A percentile compares a stretch with the other conserved stretches of the same genome.
Conservation (phyloP, 2,888 invertebrate genomes). For the Agrochola circellaris region DNA sequence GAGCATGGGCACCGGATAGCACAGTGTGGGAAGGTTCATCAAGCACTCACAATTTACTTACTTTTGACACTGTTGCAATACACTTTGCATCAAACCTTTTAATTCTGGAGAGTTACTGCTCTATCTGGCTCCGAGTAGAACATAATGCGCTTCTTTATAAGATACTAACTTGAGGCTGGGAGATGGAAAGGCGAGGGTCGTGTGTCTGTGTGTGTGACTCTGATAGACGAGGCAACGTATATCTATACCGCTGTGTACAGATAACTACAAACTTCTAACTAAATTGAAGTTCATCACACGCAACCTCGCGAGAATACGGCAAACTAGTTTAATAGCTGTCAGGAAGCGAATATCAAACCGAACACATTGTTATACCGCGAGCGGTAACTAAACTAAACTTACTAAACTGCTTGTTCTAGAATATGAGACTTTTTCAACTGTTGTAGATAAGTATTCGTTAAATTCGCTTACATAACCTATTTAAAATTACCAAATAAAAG, state of each 20-base stretch:
- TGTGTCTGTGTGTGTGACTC: neutral
- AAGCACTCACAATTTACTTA: too few species aligned
- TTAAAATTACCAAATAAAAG: neutral
- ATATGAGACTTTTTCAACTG: neutral
- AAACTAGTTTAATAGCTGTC: slow-evolving; percentile 29
- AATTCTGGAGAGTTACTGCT: neutral
- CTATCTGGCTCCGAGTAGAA: neutral
- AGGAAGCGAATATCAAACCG: slow-evolving; percentile 12
- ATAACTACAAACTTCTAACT: slow-evolving; percentile 18
- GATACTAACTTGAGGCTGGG: neutral
- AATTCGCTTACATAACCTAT: neutral
- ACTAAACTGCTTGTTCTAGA: slow-evolving; percentile 4
- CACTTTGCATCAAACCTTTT: too few species aligned
- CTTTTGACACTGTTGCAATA: too few species aligned
- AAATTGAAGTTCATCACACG: slow-evolving; percentile 23
- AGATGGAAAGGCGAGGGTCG: neutral
- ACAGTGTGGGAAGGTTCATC: too few species aligned
- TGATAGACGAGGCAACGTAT: neutral
- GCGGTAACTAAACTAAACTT: neutral
- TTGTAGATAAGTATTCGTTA: neutral
- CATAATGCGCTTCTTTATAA: neutral
- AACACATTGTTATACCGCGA: slow-evolving; percentile 1
- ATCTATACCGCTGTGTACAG: neutral
- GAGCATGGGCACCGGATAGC: too few species aligned
- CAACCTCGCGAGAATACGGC: slow-evolving; percentile 7